Evolutionary conservation across 2,888 invertebrate genomes (phyloP).

Genomic region (Drosophila quinaria): DNA sequence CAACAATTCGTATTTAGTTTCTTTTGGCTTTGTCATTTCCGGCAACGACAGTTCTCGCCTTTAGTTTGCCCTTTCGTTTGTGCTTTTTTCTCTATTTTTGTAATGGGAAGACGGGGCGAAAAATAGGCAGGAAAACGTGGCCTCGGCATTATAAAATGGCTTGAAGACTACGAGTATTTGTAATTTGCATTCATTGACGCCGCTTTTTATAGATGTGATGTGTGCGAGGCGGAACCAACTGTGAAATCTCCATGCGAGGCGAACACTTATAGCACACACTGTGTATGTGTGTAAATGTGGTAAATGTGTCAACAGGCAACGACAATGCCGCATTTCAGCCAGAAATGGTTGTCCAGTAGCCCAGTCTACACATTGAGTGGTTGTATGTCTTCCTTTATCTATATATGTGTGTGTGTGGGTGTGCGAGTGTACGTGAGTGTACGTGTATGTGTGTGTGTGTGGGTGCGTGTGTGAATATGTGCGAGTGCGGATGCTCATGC

Average conservation of each 20-base stretch:
- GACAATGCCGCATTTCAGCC: constrained; percentile 58
- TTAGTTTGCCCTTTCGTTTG: constrained; percentile 43
- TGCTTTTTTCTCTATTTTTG: neutral
- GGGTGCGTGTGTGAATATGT: constrained; percentile 19
- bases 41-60: constrained; percentile 10
- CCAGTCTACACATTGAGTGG: constrained; percentile 38
- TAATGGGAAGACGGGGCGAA: neutral
- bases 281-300: constrained; percentile 2
- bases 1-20: constrained; percentile 22
- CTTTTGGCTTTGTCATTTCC: constrained; percentile 19
- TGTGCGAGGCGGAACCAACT: constrained; percentile 44
- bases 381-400: constrained; percentile 23
- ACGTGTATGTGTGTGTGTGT: constrained; percentile 21
- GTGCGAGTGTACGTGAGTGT: constrained; percentile 28
- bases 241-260: constrained; percentile 58
- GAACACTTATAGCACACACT: constrained; percentile 19
- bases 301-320: constrained; percentile 71
- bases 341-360: constrained; percentile 57
- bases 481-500: constrained; percentile 54
- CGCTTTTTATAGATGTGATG: constrained; percentile 48
- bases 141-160: constrained; percentile 64
- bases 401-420: constrained; percentile 9
- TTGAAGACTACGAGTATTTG: constrained; percentile 57
- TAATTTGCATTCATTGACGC: constrained; percentile 79
- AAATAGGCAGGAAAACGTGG: constrained; percentile 37